phyloP scores from a whole-genome alignment of 2,888 invertebrate species.

The Synergus itoensis region DNA sequence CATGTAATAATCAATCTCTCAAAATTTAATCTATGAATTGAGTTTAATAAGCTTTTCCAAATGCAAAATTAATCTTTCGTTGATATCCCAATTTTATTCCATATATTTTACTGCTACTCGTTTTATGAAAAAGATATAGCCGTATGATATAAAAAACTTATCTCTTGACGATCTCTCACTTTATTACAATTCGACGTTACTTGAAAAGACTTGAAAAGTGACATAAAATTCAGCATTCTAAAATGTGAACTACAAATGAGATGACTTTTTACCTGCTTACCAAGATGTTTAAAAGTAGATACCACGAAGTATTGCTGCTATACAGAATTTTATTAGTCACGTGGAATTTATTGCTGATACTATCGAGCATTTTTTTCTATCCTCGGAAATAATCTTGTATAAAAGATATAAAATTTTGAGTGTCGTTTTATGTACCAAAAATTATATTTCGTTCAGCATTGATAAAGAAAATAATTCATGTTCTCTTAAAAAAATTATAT shows the following conservation, averaged over 20 bases:
- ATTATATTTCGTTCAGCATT: not conserved
- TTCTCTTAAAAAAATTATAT: too few relatives aligned
- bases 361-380: not conserved
- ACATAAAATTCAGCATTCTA: not conserved
- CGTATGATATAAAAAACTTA: slow-evolving; percentile 1
- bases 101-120: not conserved
- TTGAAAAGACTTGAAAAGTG: not conserved
- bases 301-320: not conserved
- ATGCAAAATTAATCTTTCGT: not conserved
- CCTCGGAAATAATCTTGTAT: not conserved
- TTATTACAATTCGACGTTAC: slow-evolving; percentile 24
- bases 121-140: slow-evolving; percentile 20
- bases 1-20: not conserved
- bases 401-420: not conserved
- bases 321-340: not conserved
- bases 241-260: not conserved
- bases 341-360: not conserved
- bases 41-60: not conserved
- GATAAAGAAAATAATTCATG: not conserved
- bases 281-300: not conserved
- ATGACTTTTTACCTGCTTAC: not conserved
- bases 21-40: not conserved
- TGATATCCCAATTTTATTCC: not conserved
- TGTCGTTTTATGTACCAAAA: not conserved
- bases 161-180: not conserved